phyloP scores from a whole-genome alignment of 2,797 vertebrate species.

The Gorsachius magnificus region DNA sequence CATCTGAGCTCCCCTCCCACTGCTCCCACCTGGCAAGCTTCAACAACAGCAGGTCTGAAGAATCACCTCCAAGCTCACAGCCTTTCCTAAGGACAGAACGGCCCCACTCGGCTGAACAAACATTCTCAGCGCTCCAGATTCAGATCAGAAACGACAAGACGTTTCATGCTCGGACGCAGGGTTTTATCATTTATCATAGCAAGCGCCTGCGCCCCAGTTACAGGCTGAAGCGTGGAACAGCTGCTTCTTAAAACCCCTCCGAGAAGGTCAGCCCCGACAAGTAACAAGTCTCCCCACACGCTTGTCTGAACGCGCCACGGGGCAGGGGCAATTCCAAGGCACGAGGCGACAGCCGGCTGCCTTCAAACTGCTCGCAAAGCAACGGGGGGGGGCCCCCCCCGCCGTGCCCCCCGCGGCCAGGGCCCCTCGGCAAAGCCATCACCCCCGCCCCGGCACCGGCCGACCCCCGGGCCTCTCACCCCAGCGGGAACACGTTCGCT shows the following conservation, averaged over 20 bases:
- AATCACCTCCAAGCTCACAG: not conserved
- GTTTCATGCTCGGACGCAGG: not conserved
- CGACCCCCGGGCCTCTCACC: constrained; percentile 44
- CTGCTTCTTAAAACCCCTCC: fast-evolving
- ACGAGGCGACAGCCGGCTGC: not conserved
- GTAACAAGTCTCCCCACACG: fast-evolving
- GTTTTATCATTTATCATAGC: fast-evolving
- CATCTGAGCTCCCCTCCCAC: not conserved
- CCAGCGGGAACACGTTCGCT: constrained; percentile 70
- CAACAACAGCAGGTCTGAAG: not conserved
- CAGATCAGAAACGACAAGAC: no score
- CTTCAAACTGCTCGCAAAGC: fast-evolving
- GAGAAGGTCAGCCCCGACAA: fast-evolving
- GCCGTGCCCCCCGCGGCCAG: not conserved
- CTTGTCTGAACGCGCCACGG: fast-evolving
- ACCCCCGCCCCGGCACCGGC: not conserved
- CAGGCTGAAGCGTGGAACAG: fast-evolving
- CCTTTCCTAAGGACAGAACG: no score
- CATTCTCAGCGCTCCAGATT: not conserved
- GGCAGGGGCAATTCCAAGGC: fast-evolving
- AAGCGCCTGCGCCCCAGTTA: no score
- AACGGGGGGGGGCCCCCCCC: fast-evolving
- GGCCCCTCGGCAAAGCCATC: not conserved
- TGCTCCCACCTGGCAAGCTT: not conserved
- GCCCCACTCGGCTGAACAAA: not conserved